These are phyloP conservation scores for Hydriomena furcata DNA, from an alignment of 2,888 invertebrate species.

Conservation along the genomic window DNA sequence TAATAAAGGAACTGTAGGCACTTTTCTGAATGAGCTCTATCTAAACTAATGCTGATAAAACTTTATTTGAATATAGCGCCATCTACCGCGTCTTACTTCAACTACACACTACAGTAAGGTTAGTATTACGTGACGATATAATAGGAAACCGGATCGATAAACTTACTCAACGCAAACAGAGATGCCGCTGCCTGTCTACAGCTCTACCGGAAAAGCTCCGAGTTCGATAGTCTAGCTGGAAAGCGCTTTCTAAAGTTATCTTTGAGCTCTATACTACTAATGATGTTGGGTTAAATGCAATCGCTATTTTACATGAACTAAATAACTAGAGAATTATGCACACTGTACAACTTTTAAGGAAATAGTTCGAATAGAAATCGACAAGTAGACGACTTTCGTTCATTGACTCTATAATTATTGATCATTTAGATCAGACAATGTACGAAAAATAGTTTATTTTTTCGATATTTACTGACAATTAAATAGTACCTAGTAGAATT, in stretches of 20 bases:
- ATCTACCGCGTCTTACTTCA: slow-evolving; percentile 17
- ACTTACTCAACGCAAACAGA: slow-evolving; percentile 6
- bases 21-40: too few species aligned
- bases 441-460: too few species aligned
- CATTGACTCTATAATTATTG: too few species aligned
- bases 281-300: slow-evolving; percentile 14
- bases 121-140: not conserved
- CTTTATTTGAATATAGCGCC: slow-evolving; percentile 15
- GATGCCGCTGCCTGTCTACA: slow-evolving; percentile 21
- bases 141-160: slow-evolving; percentile 9
- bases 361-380: not conserved
- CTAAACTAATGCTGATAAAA: not conserved
- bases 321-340: slow-evolving; percentile 9
- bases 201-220: slow-evolving; percentile 19
- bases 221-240: slow-evolving; percentile 22
- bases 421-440: too few species aligned
- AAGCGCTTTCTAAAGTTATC: slow-evolving; percentile 26
- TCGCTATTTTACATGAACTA: slow-evolving; percentile 21
- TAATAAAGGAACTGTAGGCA: too few species aligned
- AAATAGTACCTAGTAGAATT: too few species aligned
- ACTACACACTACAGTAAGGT: slow-evolving; percentile 8
- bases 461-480: too few species aligned
- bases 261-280: slow-evolving; percentile 6
- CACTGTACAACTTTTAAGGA: not conserved
- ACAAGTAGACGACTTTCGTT: too few species aligned